phyloP scores from a whole-genome alignment of 2,113 vertebrate species.

The Onychorhynchus coronatus region DNA sequence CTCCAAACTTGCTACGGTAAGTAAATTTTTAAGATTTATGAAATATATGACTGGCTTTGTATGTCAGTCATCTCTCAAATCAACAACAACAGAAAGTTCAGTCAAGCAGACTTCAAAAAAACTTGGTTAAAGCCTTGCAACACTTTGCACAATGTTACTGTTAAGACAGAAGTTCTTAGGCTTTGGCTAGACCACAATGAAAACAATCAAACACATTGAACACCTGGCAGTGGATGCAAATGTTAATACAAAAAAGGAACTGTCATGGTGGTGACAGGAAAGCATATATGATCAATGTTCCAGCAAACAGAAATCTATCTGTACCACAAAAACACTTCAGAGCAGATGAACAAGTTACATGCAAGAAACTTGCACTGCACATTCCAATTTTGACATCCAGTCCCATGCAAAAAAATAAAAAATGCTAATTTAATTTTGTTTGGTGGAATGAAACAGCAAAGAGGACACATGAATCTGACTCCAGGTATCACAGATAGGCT shows the following conservation, averaged over 20 bases:
- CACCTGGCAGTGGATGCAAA: background rate
- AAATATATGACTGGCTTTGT: background rate
- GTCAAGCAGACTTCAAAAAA: background rate
- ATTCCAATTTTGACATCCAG: background rate
- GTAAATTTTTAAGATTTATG: background rate
- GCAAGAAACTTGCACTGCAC: background rate
- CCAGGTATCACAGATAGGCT: background rate
- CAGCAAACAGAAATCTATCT: background rate
- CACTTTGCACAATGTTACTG: background rate
- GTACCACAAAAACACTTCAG: background rate
- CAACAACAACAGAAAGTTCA: background rate
- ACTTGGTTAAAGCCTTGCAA: background rate
- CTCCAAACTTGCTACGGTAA: background rate
- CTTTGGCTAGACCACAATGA: rapidly evolving
- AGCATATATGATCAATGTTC: rapidly evolving
- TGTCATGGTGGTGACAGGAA: background rate
- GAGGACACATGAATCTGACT: background rate
- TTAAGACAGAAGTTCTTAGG: background rate
- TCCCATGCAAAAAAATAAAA: background rate
- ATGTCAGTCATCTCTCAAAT: background rate
- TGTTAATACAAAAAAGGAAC: background rate
- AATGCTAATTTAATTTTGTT: rapidly evolving
- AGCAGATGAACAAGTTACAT: background rate
- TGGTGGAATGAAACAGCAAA: background rate
- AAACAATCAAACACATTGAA: background rate